Evolutionary conservation across 2,113 vertebrate genomes (phyloP).

Genomic region (Conger conger): DNA sequence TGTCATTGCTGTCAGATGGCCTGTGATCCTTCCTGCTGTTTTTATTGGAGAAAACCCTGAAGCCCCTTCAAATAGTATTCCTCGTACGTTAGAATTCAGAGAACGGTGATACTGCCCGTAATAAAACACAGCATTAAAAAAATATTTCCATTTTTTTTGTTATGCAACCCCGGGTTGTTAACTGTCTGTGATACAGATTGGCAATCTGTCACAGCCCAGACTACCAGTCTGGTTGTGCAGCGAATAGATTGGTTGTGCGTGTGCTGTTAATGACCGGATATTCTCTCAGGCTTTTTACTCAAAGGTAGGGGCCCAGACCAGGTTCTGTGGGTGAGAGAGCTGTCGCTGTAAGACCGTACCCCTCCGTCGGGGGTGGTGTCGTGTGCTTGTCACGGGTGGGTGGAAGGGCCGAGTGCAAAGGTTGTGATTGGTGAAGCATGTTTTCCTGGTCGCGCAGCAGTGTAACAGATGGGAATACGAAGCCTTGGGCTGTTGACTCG

Average conservation of each 20-base stretch:
- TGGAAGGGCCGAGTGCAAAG: constrained; percentile 17
- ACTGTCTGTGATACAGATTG: too few species aligned
- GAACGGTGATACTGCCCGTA: not conserved
- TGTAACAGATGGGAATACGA: constrained; percentile 48
- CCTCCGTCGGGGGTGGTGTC: not conserved
- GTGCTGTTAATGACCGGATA: not conserved
- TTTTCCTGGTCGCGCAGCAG: constrained; percentile 19
- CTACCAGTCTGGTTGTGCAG: too few species aligned
- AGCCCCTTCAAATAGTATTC: not conserved
- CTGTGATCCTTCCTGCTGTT: not conserved
- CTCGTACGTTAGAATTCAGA: not conserved
- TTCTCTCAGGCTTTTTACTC: not conserved
- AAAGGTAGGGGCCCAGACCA: not conserved
- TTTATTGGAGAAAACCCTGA: not conserved
- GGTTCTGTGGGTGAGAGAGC: not conserved
- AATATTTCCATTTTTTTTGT: too few species aligned
- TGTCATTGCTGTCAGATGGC: not conserved
- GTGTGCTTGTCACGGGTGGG: not conserved
- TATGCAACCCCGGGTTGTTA: too few species aligned
- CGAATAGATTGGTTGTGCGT: too few species aligned
- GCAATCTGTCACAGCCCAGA: too few species aligned
- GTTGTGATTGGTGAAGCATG: constrained; percentile 15
- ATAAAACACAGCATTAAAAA: not conserved
- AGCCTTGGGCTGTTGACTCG: constrained; percentile 31
- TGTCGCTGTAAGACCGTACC: not conserved